Evolutionary conservation across 2,888 invertebrate species (phyloP).

Genomic region (Melikaiella ostensackeni): DNA sequence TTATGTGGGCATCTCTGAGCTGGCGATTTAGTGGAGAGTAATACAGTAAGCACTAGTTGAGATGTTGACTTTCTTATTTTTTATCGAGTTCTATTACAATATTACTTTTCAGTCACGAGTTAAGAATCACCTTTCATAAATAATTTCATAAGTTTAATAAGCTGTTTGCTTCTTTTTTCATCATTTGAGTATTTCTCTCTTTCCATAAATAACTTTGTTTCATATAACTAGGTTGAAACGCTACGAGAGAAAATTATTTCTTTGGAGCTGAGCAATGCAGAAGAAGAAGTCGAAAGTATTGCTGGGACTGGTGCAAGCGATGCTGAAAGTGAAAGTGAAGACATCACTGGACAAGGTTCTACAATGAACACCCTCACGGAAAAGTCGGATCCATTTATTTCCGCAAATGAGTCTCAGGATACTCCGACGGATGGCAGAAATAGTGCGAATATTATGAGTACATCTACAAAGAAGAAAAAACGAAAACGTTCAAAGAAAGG

Average conservation of each 20-base stretch:
- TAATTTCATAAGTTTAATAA: background rate
- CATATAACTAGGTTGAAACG: slow-evolving; percentile 86
- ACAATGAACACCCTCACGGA: slow-evolving; percentile 76
- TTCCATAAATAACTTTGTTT: slow-evolving; percentile 6
- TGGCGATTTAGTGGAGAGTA: no score
- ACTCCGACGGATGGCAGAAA: slow-evolving; percentile 78
- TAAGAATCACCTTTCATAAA: no score
- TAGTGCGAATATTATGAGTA: slow-evolving; percentile 64
- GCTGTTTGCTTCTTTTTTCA: background rate
- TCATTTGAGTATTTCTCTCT: slow-evolving; percentile 34
- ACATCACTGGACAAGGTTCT: slow-evolving; percentile 74
- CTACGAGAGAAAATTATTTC: slow-evolving; percentile 95
- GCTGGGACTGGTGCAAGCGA: slow-evolving; percentile 72
- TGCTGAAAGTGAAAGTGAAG: slow-evolving; percentile 72
- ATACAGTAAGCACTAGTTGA: no score
- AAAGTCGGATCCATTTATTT: slow-evolving; percentile 78
- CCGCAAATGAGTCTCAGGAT: slow-evolving; percentile 80
- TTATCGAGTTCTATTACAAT: no score
- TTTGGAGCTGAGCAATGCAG: slow-evolving; percentile 87
- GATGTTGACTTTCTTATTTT: no score
- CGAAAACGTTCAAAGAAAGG: slow-evolving; percentile 79
- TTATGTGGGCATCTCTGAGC: no score
- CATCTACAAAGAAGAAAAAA: slow-evolving; percentile 77
- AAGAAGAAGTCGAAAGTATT: slow-evolving; percentile 78
- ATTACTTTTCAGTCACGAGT: no score